Base-by-base conservation (phyloP, 2,113 vertebrate species). In the Phaethon lepturus region DNA sequence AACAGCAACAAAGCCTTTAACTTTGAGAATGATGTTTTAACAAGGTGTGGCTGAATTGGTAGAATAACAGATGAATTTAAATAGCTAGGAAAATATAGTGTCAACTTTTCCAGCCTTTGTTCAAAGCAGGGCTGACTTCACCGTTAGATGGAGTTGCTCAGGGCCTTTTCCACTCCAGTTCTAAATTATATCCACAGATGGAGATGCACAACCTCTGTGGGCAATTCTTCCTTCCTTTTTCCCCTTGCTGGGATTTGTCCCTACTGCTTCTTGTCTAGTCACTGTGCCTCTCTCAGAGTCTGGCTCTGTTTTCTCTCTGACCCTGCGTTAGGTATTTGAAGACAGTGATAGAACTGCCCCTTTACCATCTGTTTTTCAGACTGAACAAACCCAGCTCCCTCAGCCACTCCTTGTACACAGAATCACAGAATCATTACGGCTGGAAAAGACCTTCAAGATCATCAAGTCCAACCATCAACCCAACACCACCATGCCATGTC, bases 21-120 rank as follows among this genome's bases (percentile, higher is more conserved):
- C 13, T 53, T 35, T 0, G 2, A 68, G 42, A 85, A 75, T 31
- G 5, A 0, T 1, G 0, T 52, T 86, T 58, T 13, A 60, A 76
- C 6, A 45, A 56, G 4, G 3, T 40, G 2, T 45, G 40, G n/a
- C 11, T 73, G 24, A 84, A 73, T 49, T 53, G 60, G 9, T 18
- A 58, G 44, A 88, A 72, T 33, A 73, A 44, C 6, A 59, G 25
- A 22, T 50, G 66, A 11, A 53, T 44, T 86, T 42, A 40, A 35
- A 24, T 20, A 35, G 6, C 2, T 16, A 29, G 20, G 35, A 81
- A 64, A 77, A 1, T 15, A 6, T 44, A 14, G 40, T 42, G 15
- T 18, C 17, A 60, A 2, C 24, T 69, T 25, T 16, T 52, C 33
- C 7, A 47, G 47, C 5, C 7, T 73, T 66, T 38, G 45, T 18